Evolutionary conservation across 2,797 vertebrate genomes (phyloP).

Genomic region (Myotis vivesi): DNA sequence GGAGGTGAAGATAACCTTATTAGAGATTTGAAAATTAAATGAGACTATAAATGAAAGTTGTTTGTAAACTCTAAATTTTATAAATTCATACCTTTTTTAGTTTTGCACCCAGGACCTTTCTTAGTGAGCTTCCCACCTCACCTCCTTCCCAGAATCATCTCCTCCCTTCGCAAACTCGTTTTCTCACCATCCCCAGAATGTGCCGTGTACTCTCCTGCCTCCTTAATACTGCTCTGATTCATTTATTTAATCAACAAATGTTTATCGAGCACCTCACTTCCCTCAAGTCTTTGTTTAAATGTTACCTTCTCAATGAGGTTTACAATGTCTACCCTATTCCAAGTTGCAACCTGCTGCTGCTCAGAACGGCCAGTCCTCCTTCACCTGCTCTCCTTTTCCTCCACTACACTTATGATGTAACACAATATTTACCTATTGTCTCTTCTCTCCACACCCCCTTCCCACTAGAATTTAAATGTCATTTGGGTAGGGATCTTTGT

Average conservation of each 20-base stretch:
- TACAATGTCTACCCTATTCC: not conserved
- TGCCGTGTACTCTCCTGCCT: not conserved
- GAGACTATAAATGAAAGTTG: not conserved
- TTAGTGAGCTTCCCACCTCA: not conserved
- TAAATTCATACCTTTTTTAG: not conserved
- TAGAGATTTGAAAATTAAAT: conserved; percentile 8
- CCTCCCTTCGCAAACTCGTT: not conserved
- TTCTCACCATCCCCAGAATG: not conserved
- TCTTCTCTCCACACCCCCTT: not conserved
- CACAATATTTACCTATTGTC: not conserved
- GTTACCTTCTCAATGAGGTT: not conserved
- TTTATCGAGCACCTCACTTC: not conserved
- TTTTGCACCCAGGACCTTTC: not conserved
- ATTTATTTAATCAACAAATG: not conserved
- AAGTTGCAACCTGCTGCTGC: not conserved
- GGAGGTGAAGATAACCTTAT: not conserved
- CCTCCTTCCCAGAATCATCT: not conserved
- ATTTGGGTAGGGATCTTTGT: not conserved
- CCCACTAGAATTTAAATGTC: not conserved
- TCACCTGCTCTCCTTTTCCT: not conserved
- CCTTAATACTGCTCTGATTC: not conserved
- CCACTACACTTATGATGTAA: not conserved
- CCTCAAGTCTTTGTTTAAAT: not conserved
- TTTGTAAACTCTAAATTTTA: not conserved
- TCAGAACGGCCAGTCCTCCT: not conserved